Evolutionary conservation across 2,113 vertebrate genomes (phyloP).

Genomic region (Sebastes schlegelii): DNA sequence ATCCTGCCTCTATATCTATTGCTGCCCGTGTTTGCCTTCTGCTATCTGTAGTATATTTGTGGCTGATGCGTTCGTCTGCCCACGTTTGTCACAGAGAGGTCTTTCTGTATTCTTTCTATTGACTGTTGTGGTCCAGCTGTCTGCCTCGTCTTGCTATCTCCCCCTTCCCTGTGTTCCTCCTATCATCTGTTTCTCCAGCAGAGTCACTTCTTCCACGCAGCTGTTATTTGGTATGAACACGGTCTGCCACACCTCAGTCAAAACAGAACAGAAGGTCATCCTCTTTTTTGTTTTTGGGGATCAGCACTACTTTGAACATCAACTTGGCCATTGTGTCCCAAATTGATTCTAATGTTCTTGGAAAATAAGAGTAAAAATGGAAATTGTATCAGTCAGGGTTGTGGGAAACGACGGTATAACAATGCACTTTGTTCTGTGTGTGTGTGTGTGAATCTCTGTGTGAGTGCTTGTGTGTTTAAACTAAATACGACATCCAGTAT

Average conservation of each 20-base stretch:
- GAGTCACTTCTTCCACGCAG: conserved; percentile 68
- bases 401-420: conserved; percentile 40
- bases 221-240: conserved; percentile 68
- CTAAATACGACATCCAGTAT: too few relatives aligned
- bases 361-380: conserved; percentile 49
- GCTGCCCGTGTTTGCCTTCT: too few relatives aligned
- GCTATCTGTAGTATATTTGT: too few relatives aligned
- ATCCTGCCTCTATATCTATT: background rate
- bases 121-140: conserved; percentile 37
- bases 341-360: conserved; percentile 41
- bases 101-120: conserved; percentile 5
- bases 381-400: conserved; percentile 36
- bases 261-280: conserved; percentile 59
- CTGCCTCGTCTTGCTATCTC: conserved; percentile 29
- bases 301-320: conserved; percentile 45
- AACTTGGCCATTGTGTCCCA: conserved; percentile 23
- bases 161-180: conserved; percentile 25
- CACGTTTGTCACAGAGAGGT: conserved; percentile 3
- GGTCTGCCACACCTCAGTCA: conserved; percentile 65
- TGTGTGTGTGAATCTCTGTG: background rate
- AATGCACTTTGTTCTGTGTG: conserved; percentile 32
- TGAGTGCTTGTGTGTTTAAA: background rate
- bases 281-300: conserved; percentile 23
- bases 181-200: conserved; percentile 52
- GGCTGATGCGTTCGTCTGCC: background rate